Percentiles rank a stretch among this genome's conserved stretches.
phyloP scores from a whole-genome alignment of 35 echinoderm and acorn worm genomes.

The Patiria miniata region DNA sequence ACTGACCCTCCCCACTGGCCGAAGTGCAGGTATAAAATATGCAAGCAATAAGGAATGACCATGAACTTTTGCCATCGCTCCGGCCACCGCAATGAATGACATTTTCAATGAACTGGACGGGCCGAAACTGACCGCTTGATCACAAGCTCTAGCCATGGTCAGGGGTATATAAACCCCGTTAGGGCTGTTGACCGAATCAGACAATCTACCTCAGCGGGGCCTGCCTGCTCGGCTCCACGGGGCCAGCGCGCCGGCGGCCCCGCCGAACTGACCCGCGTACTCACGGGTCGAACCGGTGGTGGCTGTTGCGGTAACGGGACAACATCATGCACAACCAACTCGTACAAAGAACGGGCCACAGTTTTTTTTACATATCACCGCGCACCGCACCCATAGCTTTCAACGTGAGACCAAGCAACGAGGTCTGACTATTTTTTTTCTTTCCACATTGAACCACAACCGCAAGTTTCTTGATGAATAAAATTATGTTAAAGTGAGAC shows the following conservation, averaged over 20 bases:
- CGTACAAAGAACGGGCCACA: background rate
- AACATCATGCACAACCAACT: background rate
- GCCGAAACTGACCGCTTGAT: too few relatives aligned
- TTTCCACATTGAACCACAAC: too few relatives aligned
- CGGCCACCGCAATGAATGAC: background rate
- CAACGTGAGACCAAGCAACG: too few relatives aligned
- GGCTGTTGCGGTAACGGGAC: too few relatives aligned
- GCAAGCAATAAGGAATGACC: background rate
- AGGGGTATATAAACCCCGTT: background rate
- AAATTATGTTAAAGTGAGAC: too few relatives aligned
- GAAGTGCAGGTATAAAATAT: background rate
- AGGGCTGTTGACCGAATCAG: background rate
- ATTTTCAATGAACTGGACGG: background rate
- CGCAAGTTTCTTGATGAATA: too few relatives aligned
- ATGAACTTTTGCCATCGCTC: constrained; percentile 22
- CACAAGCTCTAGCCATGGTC: background rate
- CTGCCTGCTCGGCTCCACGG: background rate
- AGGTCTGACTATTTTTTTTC: too few relatives aligned
- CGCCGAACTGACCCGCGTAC: background rate
- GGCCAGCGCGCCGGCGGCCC: background rate
- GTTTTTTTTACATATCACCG: too few relatives aligned
- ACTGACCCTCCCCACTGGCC: constrained; percentile 1
- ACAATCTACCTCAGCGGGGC: constrained; percentile 21
- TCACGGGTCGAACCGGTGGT: background rate
- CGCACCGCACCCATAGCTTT: too few relatives aligned